phyloP scores from a whole-genome alignment of 2,113 vertebrate species.

The Hyperoodon ampullatus region DNA sequence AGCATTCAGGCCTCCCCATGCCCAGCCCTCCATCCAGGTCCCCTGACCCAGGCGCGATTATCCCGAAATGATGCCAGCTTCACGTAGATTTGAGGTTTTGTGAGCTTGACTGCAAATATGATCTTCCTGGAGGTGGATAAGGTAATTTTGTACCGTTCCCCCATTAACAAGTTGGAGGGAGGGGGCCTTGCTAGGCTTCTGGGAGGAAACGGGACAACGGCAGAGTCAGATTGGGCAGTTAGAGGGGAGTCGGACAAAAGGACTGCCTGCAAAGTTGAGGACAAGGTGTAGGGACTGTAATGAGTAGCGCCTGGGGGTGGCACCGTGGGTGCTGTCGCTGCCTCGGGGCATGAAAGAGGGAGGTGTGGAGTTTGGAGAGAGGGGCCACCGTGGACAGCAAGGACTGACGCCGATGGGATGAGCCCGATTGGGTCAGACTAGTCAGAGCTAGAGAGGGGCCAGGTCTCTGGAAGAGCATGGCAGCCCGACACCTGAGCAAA shows the following conservation, averaged over 20 bases:
- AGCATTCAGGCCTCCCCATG: background rate
- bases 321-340: fast-evolving
- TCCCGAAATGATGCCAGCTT: background rate
- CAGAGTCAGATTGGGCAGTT: background rate
- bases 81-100: fast-evolving
- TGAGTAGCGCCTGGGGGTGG: fast-evolving
- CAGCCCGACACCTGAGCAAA: background rate
- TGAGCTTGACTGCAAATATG: fast-evolving
- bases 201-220: background rate
- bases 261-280: background rate
- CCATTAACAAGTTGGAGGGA: background rate
- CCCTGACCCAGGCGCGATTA: fast-evolving
- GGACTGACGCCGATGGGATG: background rate
- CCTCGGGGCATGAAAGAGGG: too few relatives aligned
- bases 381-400: fast-evolving
- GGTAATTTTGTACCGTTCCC: background rate
- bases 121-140: background rate
- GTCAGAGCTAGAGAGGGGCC: background rate
- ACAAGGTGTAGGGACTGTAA: fast-evolving
- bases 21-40: background rate
- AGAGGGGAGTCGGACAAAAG: background rate
- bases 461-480: background rate
- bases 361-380: background rate
- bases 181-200: fast-evolving
- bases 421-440: background rate